A percentile compares a stretch with the other conserved stretches of the same genome.
Evolutionary conservation across 2,797 vertebrate species (phyloP).

Genomic region (Rhincodon typus): DNA sequence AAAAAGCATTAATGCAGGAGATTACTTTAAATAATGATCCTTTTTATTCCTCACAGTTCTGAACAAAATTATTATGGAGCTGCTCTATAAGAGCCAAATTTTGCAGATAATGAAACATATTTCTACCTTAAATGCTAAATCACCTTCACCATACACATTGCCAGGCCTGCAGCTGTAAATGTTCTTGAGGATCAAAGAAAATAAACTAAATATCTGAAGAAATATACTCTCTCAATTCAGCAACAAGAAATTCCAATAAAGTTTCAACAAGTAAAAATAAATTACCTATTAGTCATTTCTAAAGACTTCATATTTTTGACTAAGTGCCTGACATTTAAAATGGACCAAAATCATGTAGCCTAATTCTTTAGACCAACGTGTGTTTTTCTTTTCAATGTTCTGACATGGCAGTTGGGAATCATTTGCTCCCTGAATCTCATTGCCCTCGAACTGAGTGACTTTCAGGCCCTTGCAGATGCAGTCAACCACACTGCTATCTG

Average conservation of each 20-base stretch:
- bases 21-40: background rate
- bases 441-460: too few relatives aligned
- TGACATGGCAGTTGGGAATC: too few relatives aligned
- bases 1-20: background rate
- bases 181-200: conserved; percentile 19
- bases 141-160: background rate
- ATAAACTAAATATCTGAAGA: background rate
- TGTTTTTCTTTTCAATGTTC: too few relatives aligned
- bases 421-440: too few relatives aligned
- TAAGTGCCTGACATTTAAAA: background rate
- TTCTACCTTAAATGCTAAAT: background rate
- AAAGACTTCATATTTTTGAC: background rate
- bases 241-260: background rate
- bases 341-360: background rate
- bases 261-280: conserved; percentile 28
- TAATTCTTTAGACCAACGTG: background rate
- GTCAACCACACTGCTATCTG: too few relatives aligned
- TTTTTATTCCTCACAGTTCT: background rate
- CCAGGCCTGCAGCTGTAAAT: background rate
- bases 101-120: background rate
- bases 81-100: background rate
- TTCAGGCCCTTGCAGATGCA: too few relatives aligned
- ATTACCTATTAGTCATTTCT: background rate
- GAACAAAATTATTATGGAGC: background rate
- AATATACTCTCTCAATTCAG: background rate